Evolutionary conservation across 2,113 vertebrate species (phyloP), one percentile per base, ranked within the genome.

Genomic region (Eolophus roseicapilla): DNA sequence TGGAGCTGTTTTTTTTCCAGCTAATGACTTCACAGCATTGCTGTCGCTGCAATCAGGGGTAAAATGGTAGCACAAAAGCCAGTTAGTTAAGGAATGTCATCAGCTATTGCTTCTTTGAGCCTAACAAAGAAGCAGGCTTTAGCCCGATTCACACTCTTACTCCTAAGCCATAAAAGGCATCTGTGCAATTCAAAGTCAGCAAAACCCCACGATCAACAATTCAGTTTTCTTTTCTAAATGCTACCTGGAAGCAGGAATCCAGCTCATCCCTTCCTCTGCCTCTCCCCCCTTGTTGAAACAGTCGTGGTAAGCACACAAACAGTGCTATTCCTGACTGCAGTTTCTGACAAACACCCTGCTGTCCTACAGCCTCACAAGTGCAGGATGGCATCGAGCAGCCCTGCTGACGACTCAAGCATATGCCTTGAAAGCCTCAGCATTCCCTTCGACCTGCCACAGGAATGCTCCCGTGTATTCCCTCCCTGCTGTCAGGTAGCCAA

Each of bases 361-460:
- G 65, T 29, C 67, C 70, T 43, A 53, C 12, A 10, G 7, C 23
- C 44, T 79, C 41, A 50, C 33, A 47, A 31, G 24, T 8, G 35
- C 0, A 2, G 44, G 37, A 33, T 1, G 7, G 37, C n/a, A 33
- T 52, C 11, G 33, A 82, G 39, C 43, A 71, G 43, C 13, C 39
- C 75, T 55, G 75, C 25, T 64, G 60, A n/a, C n/a, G 74, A 11
- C 43, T 35, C 31, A 9, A 21, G 24, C 28, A 31, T 0, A 2
- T 3, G 57, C 23, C 60, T 25, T 4, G 39, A 55, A 41, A 86
- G 29, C 60, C 17, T 37, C 10, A 35, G 49, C 25, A 10, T 5
- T 27, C 50, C 35, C 41, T 43, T 35, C 25, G 20, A 78, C 6
- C 50, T 57, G 49, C 39, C 11, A 6, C 0, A 0, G 47, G 21